Evolutionary conservation across 2,113 vertebrate genomes (phyloP).

Genomic region (Thalassarche chlororhynchos): DNA sequence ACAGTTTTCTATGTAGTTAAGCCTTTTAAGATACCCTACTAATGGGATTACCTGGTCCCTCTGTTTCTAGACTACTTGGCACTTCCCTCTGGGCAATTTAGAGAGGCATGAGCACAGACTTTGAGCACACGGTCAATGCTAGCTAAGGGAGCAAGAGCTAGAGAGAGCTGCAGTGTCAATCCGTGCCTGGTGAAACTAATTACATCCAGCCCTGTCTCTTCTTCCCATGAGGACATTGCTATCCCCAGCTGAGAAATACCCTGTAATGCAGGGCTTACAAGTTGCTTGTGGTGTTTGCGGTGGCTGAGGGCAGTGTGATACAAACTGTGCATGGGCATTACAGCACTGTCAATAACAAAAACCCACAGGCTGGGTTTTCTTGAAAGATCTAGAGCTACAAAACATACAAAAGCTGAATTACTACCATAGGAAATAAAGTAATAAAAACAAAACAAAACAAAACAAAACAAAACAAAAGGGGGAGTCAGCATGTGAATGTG

Average conservation of each 20-base stretch:
- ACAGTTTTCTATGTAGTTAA: background rate
- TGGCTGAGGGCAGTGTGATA: background rate
- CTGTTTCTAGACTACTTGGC: background rate
- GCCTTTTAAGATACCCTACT: background rate
- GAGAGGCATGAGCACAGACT: background rate
- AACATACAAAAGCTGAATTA: conserved; percentile 71
- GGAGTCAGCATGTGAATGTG: conserved; percentile 60
- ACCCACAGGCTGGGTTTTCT: background rate
- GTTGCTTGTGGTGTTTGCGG: background rate
- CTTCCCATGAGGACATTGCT: background rate
- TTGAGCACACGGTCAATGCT: background rate
- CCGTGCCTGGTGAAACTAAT: background rate
- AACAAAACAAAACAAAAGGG: conserved; percentile 20
- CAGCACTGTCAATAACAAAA: conserved; percentile 51
- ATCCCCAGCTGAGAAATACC: background rate
- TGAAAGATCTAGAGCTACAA: conserved; percentile 63
- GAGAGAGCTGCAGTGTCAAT: background rate
- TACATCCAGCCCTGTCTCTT: conserved; percentile 15
- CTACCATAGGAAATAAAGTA: conserved; percentile 73
- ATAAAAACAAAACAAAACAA: conserved; percentile 4
- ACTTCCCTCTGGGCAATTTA: background rate
- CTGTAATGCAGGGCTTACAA: background rate
- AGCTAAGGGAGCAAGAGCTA: background rate
- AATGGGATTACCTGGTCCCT: background rate
- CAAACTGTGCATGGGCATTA: conserved; percentile 15